Percentiles rank a stretch among this genome's conserved stretches.
phyloP scores from a whole-genome alignment of 2,113 vertebrate genomes.

The Hyperoodon ampullatus region DNA sequence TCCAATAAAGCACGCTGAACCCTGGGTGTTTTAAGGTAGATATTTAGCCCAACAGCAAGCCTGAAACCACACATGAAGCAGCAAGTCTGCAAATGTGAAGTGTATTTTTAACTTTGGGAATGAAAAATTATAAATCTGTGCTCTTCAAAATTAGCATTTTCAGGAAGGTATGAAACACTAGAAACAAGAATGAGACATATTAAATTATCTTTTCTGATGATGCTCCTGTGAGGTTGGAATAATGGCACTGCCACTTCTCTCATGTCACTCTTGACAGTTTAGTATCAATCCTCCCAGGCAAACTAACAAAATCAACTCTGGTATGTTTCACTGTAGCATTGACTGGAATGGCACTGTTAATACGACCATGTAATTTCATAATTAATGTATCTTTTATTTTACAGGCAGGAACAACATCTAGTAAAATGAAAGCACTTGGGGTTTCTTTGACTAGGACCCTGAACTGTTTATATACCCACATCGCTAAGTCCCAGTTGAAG shows the following conservation, averaged over 20 bases:
- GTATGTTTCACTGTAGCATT: background rate
- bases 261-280: background rate
- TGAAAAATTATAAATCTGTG: constrained; percentile 29
- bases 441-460: background rate
- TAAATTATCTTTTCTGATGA: background rate
- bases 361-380: background rate
- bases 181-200: constrained; percentile 48
- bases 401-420: background rate
- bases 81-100: background rate
- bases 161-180: constrained; percentile 46
- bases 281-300: background rate
- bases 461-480: background rate
- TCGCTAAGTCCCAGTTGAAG: background rate
- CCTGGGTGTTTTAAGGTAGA: background rate
- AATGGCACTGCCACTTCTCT: background rate
- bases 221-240: background rate
- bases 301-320: background rate
- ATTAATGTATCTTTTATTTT: constrained; percentile 44
- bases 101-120: constrained; percentile 58
- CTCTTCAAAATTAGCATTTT: constrained; percentile 55
- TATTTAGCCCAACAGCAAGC: background rate
- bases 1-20: constrained; percentile 11
- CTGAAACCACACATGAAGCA: background rate
- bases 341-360: background rate
- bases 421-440: background rate